Evolutionary conservation across 1,140 invertebrate species (phyloP).

Genomic region (Trissolcus basalis): DNA sequence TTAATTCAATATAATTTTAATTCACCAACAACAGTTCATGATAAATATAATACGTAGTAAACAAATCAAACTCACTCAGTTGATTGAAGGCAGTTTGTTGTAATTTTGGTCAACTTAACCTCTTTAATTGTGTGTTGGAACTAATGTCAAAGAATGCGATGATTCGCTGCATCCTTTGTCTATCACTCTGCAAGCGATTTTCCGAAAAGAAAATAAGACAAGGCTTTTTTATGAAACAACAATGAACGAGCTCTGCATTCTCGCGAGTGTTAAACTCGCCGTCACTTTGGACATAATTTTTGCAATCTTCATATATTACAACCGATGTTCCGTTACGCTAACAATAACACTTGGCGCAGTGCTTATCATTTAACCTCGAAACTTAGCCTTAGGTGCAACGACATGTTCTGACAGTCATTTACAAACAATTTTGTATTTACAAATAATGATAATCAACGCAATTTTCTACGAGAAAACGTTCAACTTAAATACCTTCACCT

Average conservation of each 20-base stretch:
- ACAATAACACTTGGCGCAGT: too few species aligned
- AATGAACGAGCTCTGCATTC: not conserved
- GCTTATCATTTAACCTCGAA: too few species aligned
- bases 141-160: constrained; percentile 25
- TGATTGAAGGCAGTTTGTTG: constrained; percentile 2
- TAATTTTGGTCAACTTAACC: constrained; percentile 62
- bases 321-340: too few species aligned
- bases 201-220: not conserved
- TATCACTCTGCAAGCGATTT: not conserved
- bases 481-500: too few species aligned
- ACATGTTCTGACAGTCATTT: too few species aligned
- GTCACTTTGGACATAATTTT: not conserved
- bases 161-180: constrained; percentile 26
- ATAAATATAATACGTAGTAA: too few species aligned
- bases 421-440: too few species aligned
- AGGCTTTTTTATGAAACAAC: not conserved
- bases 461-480: too few species aligned
- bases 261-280: not conserved
- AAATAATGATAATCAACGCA: too few species aligned
- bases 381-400: too few species aligned
- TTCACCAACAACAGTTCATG: too few species aligned
- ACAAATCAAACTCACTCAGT: constrained; percentile 14
- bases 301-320: not conserved
- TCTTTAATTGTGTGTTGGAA: constrained; percentile 43
- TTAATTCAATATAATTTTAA: too few species aligned